Percentiles rank a stretch among this genome's conserved stretches.
These are phyloP conservation scores for Amphimallon solstitiale DNA, from an alignment of 2,888 invertebrate genomes.

Conservation along the genomic window DNA sequence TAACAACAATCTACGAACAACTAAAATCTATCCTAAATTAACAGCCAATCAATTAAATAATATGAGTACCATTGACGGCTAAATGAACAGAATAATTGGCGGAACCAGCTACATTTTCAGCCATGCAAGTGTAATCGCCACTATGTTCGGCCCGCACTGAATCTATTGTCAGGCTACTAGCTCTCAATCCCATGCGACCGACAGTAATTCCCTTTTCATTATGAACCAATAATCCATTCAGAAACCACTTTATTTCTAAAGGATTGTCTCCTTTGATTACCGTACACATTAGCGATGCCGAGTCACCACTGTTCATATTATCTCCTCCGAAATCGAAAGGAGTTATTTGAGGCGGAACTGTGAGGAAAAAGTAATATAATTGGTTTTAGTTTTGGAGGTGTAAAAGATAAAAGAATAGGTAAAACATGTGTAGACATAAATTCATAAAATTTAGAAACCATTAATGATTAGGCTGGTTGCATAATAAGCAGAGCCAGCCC, in stretches of 20 bases:
- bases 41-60: background rate
- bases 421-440: conserved; percentile 18
- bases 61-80: conserved; percentile 47
- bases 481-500: conserved; percentile 67
- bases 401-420: conserved; percentile 69
- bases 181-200: conserved; percentile 70
- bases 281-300: conserved; percentile 77
- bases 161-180: conserved; percentile 77
- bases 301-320: conserved; percentile 78
- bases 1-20: too few relatives aligned
- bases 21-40: background rate
- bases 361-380: background rate
- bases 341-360: conserved; percentile 76
- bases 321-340: conserved; percentile 75
- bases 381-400: background rate
- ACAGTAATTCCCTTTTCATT: conserved; percentile 66
- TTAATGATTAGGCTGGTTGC: conserved; percentile 71
- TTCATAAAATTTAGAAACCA: conserved; percentile 62
- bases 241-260: conserved; percentile 74
- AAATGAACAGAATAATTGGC: conserved; percentile 60
- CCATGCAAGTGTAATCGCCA: conserved; percentile 78
- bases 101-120: conserved; percentile 74
- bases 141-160: conserved; percentile 76
- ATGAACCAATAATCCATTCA: conserved; percentile 65
- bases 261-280: conserved; percentile 83